Conservation (phyloP, 2,888 invertebrate species). For the Bimastos eiseni region DNA sequence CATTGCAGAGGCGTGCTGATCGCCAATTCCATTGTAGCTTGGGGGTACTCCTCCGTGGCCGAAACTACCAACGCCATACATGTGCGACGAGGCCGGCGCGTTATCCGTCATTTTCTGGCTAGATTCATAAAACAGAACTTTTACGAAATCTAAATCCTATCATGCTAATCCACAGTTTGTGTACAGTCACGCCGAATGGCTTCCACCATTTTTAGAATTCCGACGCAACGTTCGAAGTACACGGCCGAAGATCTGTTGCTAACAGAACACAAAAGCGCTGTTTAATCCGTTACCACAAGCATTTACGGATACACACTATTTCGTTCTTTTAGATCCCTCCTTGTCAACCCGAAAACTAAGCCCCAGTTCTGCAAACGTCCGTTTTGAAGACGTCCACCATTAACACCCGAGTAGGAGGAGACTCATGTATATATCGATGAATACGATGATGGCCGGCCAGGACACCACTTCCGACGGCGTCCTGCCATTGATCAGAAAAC, state of each 20-base stretch:
- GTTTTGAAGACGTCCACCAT: constrained; percentile 6
- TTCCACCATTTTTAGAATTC: constrained; percentile 19
- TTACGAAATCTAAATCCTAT: not conserved
- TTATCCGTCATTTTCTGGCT: constrained; percentile 15
- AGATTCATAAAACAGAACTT: not conserved
- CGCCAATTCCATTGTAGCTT: constrained; percentile 8
- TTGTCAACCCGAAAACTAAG: not conserved
- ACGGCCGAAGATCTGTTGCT: not conserved
- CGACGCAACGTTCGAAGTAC: constrained; percentile 6
- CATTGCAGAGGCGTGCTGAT: not conserved
- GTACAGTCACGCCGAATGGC: not conserved
- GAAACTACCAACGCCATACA: not conserved
- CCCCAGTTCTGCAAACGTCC: not conserved
- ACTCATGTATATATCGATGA: constrained; percentile 13
- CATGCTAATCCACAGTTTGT: not conserved
- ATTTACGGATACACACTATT: not conserved
- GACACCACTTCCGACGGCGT: not conserved
- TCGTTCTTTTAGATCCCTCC: not conserved
- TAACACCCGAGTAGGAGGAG: constrained; percentile 4
- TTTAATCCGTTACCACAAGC: not conserved
- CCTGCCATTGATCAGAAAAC: constrained; percentile 13
- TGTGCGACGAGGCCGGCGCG: not conserved
- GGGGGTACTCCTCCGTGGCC: constrained; percentile 16
- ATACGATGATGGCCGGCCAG: not conserved
- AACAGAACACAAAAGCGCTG: not conserved